Percentiles rank a stretch among this genome's conserved stretches.
Conservation (phyloP, 2,888 invertebrate species). For the Punctoribates punctum region DNA sequence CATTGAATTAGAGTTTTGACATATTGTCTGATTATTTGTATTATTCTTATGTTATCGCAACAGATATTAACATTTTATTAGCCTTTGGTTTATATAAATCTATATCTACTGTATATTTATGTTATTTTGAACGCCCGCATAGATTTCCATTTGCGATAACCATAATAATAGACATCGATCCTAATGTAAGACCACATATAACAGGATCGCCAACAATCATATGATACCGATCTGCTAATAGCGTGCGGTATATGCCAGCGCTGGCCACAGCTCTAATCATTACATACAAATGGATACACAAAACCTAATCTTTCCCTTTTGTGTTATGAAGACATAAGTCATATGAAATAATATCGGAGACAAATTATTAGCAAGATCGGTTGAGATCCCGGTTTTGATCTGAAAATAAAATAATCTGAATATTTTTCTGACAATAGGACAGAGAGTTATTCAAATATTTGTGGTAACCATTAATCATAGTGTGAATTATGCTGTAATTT, state of each 20-base stretch:
- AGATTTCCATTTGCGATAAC: constrained; percentile 5
- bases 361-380: neutral
- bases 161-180: constrained; percentile 27
- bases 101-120: neutral
- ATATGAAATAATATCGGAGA: neutral
- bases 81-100: constrained; percentile 15
- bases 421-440: neutral
- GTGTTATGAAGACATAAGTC: neutral
- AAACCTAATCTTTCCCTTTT: neutral
- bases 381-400: too few species aligned
- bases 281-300: neutral
- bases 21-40: constrained; percentile 1
- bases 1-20: neutral
- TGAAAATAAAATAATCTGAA: too few species aligned
- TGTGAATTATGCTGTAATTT: constrained; percentile 5
- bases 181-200: constrained; percentile 18
- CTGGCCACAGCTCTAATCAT: neutral
- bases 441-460: neutral
- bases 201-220: neutral
- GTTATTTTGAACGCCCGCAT: constrained; percentile 11
- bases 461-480: neutral
- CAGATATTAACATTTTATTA: constrained; percentile 13
- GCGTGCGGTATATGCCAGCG: neutral
- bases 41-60: constrained; percentile 1
- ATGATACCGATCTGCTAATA: constrained; percentile 11